A percentile compares a stretch with the other conserved stretches of the same genome.
Conservation (phyloP, 37 sponge, comb jelly and placozoan genomes). For the Spongilla lacustris region DNA sequence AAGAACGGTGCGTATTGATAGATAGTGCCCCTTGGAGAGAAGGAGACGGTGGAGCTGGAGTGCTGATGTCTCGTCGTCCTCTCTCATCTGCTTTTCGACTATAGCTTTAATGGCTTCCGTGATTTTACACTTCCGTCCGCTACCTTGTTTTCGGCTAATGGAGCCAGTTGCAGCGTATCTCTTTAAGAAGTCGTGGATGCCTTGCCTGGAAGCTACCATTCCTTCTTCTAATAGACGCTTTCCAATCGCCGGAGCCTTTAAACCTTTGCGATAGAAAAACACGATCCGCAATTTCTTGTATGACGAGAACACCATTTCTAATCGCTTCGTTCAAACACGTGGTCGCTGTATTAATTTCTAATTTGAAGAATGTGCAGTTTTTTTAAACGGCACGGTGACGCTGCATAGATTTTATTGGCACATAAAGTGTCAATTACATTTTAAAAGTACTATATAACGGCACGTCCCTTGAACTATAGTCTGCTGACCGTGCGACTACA, state of each 20-base stretch:
- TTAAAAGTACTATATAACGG: no score
- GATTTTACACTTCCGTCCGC: slow-evolving; percentile 17
- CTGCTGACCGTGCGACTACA: no score
- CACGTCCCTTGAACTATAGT: no score
- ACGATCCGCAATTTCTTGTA: not conserved
- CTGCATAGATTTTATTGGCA: no score
- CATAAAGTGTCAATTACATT: no score
- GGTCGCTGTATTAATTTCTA: no score
- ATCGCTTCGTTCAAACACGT: no score
- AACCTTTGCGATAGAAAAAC: not conserved
- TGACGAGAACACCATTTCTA: no score
- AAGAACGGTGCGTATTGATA: slow-evolving; percentile 13
- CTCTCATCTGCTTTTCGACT: slow-evolving; percentile 33
- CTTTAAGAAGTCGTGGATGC: slow-evolving; percentile 2
- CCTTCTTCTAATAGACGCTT: slow-evolving; percentile 3
- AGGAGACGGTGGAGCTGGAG: slow-evolving; percentile 14
- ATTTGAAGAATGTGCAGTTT: no score
- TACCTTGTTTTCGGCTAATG: slow-evolving; percentile 8
- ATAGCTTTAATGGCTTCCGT: slow-evolving; percentile 7
- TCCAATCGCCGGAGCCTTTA: slow-evolving; percentile 1
- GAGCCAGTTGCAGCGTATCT: not conserved
- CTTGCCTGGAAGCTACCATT: not conserved
- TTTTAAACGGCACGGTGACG: no score
- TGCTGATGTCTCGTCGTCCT: slow-evolving; percentile 42
- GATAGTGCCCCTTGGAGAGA: not conserved